These are phyloP conservation scores for Trichechus manatus DNA, from an alignment of 2,113 vertebrate species.

Conservation along the genomic window DNA sequence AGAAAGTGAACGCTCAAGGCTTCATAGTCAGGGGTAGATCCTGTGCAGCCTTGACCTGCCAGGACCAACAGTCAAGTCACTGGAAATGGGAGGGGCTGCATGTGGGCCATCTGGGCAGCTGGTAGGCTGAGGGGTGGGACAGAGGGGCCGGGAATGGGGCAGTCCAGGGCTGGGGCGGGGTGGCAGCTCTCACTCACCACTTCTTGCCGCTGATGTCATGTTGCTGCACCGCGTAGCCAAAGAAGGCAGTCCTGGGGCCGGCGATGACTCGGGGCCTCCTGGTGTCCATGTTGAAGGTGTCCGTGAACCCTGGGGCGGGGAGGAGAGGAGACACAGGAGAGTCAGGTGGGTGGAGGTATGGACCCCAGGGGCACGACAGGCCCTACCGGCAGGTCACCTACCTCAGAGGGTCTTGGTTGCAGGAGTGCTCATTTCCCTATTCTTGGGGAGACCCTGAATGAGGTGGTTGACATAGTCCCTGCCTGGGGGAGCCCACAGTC, in stretches of 20 bases:
- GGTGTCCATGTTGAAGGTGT: constrained; percentile 96
- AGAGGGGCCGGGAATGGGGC: accelerated
- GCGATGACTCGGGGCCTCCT: constrained; percentile 91
- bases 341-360: neutral
- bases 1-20: neutral
- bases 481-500: too few species aligned
- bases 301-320: constrained; percentile 87
- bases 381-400: neutral
- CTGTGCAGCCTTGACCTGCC: neutral
- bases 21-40: neutral
- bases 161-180: neutral
- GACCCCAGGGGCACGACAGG: too few species aligned
- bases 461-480: neutral
- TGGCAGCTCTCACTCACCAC: constrained; percentile 90
- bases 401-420: neutral
- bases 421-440: neutral
- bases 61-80: neutral
- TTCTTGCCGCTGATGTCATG: constrained; percentile 94
- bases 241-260: constrained; percentile 94
- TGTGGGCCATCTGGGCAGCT: neutral
- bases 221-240: constrained; percentile 98
- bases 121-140: neutral
- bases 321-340: neutral
- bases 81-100: neutral
- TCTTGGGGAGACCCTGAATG: neutral